These are phyloP conservation scores for Elachura formosa DNA, from an alignment of 2,113 vertebrate species.

Conservation along the genomic window DNA sequence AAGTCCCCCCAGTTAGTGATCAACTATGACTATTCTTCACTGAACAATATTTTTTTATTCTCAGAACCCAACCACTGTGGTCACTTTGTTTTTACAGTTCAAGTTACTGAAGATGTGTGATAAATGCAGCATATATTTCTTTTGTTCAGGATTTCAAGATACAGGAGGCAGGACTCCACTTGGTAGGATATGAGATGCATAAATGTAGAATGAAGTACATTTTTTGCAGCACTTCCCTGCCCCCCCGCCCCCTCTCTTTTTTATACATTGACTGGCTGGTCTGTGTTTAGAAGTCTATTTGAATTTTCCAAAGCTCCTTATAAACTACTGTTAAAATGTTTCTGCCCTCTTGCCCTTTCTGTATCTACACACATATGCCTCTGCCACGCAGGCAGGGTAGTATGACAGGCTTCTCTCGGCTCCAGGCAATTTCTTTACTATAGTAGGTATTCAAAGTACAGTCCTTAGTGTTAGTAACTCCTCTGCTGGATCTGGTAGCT, in stretches of 20 bases:
- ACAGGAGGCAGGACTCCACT: background rate
- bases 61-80: background rate
- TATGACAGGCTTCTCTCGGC: background rate
- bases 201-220: background rate
- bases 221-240: too few species aligned
- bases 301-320: background rate
- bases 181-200: background rate
- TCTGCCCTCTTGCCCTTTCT: background rate
- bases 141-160: background rate
- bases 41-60: background rate
- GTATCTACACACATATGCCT: background rate
- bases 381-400: fast-evolving
- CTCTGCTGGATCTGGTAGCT: background rate
- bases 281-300: background rate
- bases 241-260: too few species aligned
- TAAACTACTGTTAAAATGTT: background rate
- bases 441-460: background rate
- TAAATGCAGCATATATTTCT: background rate
- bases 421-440: background rate
- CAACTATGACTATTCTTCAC: background rate
- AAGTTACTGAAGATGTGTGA: background rate
- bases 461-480: background rate
- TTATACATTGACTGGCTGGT: background rate
- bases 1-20: background rate
- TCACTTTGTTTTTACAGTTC: background rate